These are phyloP conservation scores for Ceriagrion tenellum DNA, from an alignment of 2,888 invertebrate species.

Conservation along the genomic window DNA sequence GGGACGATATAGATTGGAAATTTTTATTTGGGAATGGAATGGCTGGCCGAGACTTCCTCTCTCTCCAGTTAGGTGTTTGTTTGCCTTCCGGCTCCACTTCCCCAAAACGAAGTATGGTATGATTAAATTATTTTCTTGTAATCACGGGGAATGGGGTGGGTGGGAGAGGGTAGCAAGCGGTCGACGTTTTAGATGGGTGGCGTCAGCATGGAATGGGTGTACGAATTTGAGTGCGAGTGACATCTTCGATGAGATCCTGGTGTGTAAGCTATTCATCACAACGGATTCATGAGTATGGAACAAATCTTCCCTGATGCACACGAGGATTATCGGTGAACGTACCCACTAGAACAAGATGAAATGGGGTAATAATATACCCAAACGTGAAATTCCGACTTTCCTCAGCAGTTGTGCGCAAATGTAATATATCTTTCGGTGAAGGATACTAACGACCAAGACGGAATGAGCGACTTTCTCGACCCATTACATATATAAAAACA, in stretches of 20 bases:
- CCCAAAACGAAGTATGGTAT: background rate
- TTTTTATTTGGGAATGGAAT: background rate
- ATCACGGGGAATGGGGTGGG: background rate
- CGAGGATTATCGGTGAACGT: background rate
- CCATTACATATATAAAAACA: no score
- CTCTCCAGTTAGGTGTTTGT: background rate
- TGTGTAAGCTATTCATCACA: background rate
- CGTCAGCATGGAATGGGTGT: background rate
- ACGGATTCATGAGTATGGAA: background rate
- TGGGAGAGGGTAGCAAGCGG: background rate
- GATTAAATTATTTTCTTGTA: slow-evolving; percentile 15
- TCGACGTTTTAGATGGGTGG: background rate
- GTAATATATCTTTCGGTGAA: no score
- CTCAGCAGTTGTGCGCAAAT: no score
- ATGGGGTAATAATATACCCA: no score
- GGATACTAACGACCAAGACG: no score
- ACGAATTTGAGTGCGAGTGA: background rate
- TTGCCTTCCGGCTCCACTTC: background rate
- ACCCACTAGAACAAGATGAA: no score
- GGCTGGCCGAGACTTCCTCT: background rate
- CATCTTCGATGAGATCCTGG: background rate
- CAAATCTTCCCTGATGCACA: background rate
- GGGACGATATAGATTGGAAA: background rate
- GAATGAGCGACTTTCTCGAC: no score
- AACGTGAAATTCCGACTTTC: no score